A percentile compares a stretch with the other conserved stretches of the same genome.
phyloP scores from a whole-genome alignment of 2,797 vertebrate genomes.

The Chrysocyon brachyurus region DNA sequence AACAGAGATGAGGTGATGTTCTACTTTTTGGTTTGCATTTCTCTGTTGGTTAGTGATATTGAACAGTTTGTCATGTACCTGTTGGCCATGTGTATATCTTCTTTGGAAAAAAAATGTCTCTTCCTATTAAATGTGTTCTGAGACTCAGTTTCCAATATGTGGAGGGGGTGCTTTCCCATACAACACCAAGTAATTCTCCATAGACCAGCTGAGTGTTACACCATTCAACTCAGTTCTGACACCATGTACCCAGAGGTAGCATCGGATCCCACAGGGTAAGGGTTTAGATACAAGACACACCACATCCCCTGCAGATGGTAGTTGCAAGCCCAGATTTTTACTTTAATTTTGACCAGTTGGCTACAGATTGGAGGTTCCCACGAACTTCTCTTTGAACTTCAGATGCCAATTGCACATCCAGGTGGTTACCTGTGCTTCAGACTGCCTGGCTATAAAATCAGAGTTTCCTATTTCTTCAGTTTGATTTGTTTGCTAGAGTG shows the following conservation, averaged over 20 bases:
- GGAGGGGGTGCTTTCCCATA: too few species aligned
- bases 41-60: not conserved
- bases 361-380: not conserved
- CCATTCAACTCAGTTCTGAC: not conserved
- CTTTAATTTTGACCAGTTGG: not conserved
- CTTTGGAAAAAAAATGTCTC: not conserved
- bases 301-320: not conserved
- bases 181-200: not conserved
- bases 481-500: not conserved
- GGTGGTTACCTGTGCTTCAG: not conserved
- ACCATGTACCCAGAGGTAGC: not conserved
- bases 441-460: not conserved
- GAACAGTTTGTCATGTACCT: not conserved
- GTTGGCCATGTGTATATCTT: not conserved
- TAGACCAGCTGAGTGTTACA: not conserved
- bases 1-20: not conserved
- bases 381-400: not conserved
- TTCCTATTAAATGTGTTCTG: not conserved
- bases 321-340: not conserved
- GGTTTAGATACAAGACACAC: not conserved
- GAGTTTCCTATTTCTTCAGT: not conserved
- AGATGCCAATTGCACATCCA: not conserved
- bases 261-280: not conserved
- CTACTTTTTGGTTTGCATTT: not conserved
- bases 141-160: not conserved